Percentiles rank a stretch among this genome's conserved stretches.
These are phyloP conservation scores for Apotomis betuletana DNA, from an alignment of 2,888 invertebrate genomes.

Conservation along the genomic window DNA sequence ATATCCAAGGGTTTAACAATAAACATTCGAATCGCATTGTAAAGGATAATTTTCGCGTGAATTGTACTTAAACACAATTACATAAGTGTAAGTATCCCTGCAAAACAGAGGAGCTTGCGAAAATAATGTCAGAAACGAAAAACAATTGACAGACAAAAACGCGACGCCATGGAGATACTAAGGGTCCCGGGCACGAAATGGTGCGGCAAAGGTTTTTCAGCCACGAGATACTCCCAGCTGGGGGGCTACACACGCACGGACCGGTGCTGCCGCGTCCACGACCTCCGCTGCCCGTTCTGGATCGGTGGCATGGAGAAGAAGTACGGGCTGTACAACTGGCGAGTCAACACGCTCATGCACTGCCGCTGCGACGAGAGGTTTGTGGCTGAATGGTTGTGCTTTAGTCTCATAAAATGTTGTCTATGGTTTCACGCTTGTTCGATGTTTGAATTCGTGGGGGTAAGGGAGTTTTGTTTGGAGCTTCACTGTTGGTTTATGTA, in stretches of 20 bases:
- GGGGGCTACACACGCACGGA: conserved; percentile 93
- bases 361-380: conserved; percentile 96
- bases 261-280: conserved; percentile 94
- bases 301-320: conserved; percentile 92
- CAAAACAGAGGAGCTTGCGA: conserved; percentile 12
- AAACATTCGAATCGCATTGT: conserved; percentile 4
- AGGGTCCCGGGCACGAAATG: conserved; percentile 96
- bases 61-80: not conserved
- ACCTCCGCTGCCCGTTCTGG: conserved; percentile 91
- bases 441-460: conserved; percentile 22
- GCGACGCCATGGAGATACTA: conserved; percentile 85
- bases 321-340: conserved; percentile 94
- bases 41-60: not conserved
- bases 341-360: conserved; percentile 95
- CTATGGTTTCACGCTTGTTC: conserved; percentile 21
- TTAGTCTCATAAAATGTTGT: conserved; percentile 26
- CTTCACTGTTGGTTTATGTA: conserved; percentile 37
- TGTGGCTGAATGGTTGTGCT: conserved; percentile 52
- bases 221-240: conserved; percentile 90
- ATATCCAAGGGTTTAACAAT: not conserved
- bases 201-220: conserved; percentile 95
- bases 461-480: conserved; percentile 47
- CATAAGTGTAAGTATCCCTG: not conserved
- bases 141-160: conserved; percentile 68
- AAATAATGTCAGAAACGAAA: conserved; percentile 43